Percentiles rank a stretch among this genome's conserved stretches.
phyloP scores from a whole-genome alignment of 2,888 invertebrate genomes.

The Nomada goodeniana region DNA sequence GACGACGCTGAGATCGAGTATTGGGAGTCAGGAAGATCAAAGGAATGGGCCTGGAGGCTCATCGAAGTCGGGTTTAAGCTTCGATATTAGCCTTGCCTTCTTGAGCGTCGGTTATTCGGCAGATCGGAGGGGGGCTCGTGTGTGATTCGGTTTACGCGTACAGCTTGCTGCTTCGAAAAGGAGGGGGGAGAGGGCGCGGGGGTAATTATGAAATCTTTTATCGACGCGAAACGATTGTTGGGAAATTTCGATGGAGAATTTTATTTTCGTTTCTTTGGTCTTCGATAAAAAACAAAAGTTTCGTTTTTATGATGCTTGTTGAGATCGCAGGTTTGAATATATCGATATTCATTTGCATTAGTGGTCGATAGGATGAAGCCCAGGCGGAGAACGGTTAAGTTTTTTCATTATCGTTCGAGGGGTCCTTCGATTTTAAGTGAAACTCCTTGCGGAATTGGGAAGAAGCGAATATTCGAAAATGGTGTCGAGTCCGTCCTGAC shows the following conservation, averaged over 20 bases:
- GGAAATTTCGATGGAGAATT: no score
- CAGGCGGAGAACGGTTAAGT: not conserved
- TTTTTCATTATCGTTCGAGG: slow-evolving; percentile 35
- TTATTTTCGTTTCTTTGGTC: no score
- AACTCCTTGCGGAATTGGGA: not conserved
- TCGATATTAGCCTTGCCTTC: slow-evolving; percentile 17
- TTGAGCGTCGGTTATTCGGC: slow-evolving; percentile 20
- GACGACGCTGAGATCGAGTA: not conserved
- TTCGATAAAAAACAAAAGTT: slow-evolving; percentile 4
- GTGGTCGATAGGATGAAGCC: not conserved
- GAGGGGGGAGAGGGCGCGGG: not conserved
- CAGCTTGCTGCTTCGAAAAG: not conserved
- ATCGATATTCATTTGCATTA: not conserved
- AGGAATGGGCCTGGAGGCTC: not conserved
- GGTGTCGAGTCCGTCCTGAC: slow-evolving; percentile 8
- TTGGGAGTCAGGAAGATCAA: slow-evolving; percentile 19
- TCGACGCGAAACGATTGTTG: not conserved
- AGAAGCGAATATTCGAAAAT: not conserved
- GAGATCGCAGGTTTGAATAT: not conserved
- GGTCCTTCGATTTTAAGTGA: not conserved
- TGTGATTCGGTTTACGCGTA: not conserved
- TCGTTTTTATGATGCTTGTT: not conserved
- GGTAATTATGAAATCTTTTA: not conserved
- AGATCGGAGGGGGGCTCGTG: not conserved
- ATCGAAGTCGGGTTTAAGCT: not conserved